These are phyloP conservation scores for Drosophila suzukii DNA, from an alignment of 1,140 invertebrate species.

Conservation along the genomic window DNA sequence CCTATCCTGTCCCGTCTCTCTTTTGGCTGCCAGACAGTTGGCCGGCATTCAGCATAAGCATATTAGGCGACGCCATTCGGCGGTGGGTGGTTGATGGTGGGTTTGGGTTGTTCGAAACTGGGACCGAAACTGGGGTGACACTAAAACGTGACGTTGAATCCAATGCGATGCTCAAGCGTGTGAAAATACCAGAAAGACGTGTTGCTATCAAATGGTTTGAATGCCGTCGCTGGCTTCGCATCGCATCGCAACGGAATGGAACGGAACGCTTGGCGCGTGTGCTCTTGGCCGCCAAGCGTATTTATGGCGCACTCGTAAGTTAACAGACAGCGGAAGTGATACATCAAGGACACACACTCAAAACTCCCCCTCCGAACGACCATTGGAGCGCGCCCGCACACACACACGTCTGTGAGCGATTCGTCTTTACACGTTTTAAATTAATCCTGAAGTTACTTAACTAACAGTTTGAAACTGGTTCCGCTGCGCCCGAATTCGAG, in stretches of 20 bases:
- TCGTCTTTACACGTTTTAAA: conserved; percentile 66
- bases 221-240: conserved; percentile 34
- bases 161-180: conserved; percentile 84
- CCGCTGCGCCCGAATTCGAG: not conserved
- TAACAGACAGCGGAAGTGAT: conserved; percentile 82
- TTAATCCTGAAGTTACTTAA: conserved; percentile 64
- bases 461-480: conserved; percentile 35
- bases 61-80: conserved; percentile 60
- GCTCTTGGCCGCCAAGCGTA: conserved; percentile 68
- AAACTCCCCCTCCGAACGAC: not conserved
- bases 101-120: no score
- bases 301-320: conserved; percentile 74
- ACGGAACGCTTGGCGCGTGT: conserved; percentile 58
- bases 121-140: conserved; percentile 22
- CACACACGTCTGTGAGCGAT: conserved; percentile 21
- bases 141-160: conserved; percentile 84
- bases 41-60: conserved; percentile 59
- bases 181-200: conserved; percentile 84
- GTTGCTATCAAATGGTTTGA: conserved; percentile 80
- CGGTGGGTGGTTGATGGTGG: not conserved
- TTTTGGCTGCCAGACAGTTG: conserved; percentile 22
- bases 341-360: conserved; percentile 71
- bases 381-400: not conserved
- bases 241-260: not conserved
- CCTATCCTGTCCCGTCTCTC: conserved; percentile 11